phyloP scores from a whole-genome alignment of 2,797 vertebrate genomes.

The Lepilemur ruficaudatus region DNA sequence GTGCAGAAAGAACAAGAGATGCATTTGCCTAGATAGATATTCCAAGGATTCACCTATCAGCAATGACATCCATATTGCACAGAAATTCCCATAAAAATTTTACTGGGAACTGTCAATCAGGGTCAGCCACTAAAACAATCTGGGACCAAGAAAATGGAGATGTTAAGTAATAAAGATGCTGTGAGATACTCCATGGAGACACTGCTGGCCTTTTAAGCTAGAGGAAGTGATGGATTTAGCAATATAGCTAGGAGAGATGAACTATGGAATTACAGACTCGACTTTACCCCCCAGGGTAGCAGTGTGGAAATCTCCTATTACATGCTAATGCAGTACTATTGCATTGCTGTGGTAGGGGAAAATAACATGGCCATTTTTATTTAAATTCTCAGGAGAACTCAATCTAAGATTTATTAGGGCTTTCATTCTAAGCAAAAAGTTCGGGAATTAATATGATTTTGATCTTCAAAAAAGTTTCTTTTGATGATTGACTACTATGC shows the following conservation, averaged over 20 bases:
- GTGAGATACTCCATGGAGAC: not conserved
- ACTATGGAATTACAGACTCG: slow-evolving; percentile 37
- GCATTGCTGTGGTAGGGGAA: not conserved
- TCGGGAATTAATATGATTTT: slow-evolving; percentile 28
- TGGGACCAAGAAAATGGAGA: slow-evolving; percentile 22
- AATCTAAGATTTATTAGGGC: not conserved
- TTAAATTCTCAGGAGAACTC: slow-evolving; percentile 18
- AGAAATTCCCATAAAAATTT: not conserved
- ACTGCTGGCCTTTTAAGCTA: slow-evolving; percentile 7
- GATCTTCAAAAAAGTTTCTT: not conserved
- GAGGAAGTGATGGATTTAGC: slow-evolving; percentile 38
- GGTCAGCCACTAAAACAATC: not conserved
- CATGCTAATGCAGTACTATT: not conserved
- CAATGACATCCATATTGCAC: not conserved
- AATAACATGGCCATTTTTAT: not conserved
- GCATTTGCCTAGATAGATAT: not conserved
- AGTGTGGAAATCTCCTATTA: not conserved
- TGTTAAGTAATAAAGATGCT: slow-evolving; percentile 5
- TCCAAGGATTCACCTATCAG: not conserved
- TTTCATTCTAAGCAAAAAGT: slow-evolving; percentile 13
- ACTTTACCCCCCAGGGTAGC: slow-evolving; percentile 7
- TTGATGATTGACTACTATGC: not conserved
- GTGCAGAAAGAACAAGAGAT: not conserved
- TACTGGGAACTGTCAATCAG: not conserved
- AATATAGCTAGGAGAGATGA: slow-evolving; percentile 33